phyloP scores from a whole-genome alignment of 2,797 vertebrate genomes.

The Carduelis carduelis region DNA sequence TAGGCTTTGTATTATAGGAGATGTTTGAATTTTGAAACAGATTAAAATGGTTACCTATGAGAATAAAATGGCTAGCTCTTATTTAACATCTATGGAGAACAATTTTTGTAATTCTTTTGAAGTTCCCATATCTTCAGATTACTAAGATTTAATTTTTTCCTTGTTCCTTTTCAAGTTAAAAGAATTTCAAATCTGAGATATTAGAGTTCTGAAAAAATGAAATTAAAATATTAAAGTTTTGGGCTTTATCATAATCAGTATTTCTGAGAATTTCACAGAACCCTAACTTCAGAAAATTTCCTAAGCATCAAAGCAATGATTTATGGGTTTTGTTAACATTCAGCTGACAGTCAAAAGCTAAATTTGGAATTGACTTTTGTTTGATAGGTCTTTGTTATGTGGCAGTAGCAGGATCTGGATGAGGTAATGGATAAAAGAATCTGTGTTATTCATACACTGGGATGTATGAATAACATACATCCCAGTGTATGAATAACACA shows the following conservation, averaged over 20 bases:
- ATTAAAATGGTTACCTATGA: not conserved
- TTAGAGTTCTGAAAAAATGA: not conserved
- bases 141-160: not conserved
- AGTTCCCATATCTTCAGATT: not conserved
- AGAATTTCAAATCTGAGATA: not conserved
- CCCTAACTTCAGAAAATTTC: not conserved
- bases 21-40: not conserved
- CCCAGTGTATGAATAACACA: too few species aligned
- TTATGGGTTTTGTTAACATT: not conserved
- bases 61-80: not conserved
- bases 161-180: not conserved
- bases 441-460: not conserved
- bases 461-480: too few species aligned
- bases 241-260: not conserved
- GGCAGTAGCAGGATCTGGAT: not conserved
- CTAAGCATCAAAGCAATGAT: not conserved
- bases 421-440: not conserved
- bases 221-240: not conserved
- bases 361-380: not conserved
- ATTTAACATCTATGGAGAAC: not conserved
- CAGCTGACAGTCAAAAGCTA: not conserved
- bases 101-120: not conserved
- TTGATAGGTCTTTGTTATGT: not conserved
- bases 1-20: not conserved
- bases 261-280: not conserved